Base-by-base conservation (phyloP, 2,888 invertebrate genomes). In the Aquatica leii region DNA sequence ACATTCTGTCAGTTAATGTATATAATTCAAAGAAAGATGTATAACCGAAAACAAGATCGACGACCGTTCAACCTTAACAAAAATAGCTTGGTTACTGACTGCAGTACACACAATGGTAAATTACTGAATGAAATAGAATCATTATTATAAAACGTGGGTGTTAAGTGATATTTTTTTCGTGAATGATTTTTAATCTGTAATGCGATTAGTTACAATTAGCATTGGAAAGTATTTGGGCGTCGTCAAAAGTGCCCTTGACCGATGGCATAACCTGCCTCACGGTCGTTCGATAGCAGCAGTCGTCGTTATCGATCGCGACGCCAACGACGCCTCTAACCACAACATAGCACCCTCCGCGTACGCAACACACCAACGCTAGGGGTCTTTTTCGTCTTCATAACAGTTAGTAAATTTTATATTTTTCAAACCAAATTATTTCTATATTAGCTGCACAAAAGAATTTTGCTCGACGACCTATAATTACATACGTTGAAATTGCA, bases 231-330 rank as follows among this genome's bases (percentile, higher is more conserved):
- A 48, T 62, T 78, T 78, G 78, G 79, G 78, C 77, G 78, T 77
- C 77, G 78, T 76, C 77, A 72, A 65, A 46, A 69, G 73, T 77
- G 79, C 76, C 80, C 80, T 80, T 80, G 80, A 80, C 80, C 76
- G 77, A 77, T 76, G 76, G 76, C 75, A 76, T 79, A 80, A 80
- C 81, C 80, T 80, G 80, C 81, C 80, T 76, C 80, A 81, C 80
- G 80, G 77, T 76, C 77, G 72, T 65, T 67, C 69, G 66, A 65
- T 65, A 65, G 43, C 59, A 50, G 62, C 61, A 57, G 66, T 66
- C 59, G 62, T 34, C 51, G 53, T 31, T 71, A 73, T 74, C 77
- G 76, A 74, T 74, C 74, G 59, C 66, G 70, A 70, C 71, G 69
- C 58, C 69, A 71, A 69, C 71, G 71, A 68, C 69, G 84, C 83